Base-by-base conservation (phyloP, 37 sponge, comb jelly and placozoan species). In the Hexactinellida sp. region DNA sequence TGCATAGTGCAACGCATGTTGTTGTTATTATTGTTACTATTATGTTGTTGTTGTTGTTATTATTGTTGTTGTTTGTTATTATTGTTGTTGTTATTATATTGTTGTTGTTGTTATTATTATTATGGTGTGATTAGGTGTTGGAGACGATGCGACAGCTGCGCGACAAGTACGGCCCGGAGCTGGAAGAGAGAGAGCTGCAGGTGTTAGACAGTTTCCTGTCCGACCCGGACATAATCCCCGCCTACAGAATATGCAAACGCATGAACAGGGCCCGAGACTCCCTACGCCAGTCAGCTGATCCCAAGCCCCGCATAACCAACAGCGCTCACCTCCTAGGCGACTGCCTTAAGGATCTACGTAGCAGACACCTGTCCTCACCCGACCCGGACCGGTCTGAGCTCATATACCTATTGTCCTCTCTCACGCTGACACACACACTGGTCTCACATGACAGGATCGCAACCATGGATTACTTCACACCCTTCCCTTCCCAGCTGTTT, bases 371-470 rank as follows among this genome's bases (percentile, higher is more conserved):
- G 25, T 63, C 30, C 25, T 41, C 47, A 16, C 13, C 47, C 10
- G 76, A 63, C 76, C 76, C 76, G 5, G 76, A 63, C 5, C 21
- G 76, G 13, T 3, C 28, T 7, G 76, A 63, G 30, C 76, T 63
- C 25, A n/a, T 63, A 10, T 63, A 10, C 13, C 76, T 63, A 7
- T 23, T 63, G 19, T 63, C 76, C 25, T 63, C 76, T 63, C 76
- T 63, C 76, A 63, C 25, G 5, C 76, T 63, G 5, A 63, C 76
- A 3, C 76, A 63, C 34, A n/a, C 76, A 32, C 76, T 63, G 3
- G 76, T 63, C 19, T 63, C 76, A 63, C 76, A 63, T n/a, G 76
- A 63, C 34, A 63, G 76, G 13, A 63, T 63, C 3, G 76, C 76
- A 7, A 63, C 76, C 3, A 63, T n/a, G 3, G 76, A 63, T n/a